Evolutionary conservation across 2,888 invertebrate genomes (phyloP).

Genomic region (Crematogaster levior): DNA sequence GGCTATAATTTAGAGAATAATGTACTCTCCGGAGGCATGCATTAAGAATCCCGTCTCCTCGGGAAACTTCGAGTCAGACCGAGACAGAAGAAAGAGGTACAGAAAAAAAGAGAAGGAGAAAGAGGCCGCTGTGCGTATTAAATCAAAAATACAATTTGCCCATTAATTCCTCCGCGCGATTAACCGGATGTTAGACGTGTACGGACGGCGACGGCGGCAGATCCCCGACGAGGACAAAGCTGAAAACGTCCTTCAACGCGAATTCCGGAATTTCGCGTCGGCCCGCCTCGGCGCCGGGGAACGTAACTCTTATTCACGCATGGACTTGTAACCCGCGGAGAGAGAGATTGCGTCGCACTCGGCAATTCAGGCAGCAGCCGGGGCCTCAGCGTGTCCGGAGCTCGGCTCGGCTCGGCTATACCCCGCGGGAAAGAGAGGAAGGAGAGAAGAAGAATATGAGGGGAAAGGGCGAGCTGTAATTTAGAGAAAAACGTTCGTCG

Average conservation of each 20-base stretch:
- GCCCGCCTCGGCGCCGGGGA: constrained; percentile 32
- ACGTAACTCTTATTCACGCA: constrained; percentile 41
- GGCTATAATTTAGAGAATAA: constrained; percentile 55
- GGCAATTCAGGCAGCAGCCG: constrained; percentile 69
- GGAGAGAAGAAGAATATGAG: constrained; percentile 55
- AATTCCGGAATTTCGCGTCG: constrained; percentile 32
- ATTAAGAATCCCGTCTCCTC: constrained; percentile 49
- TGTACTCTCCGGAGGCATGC: constrained; percentile 51
- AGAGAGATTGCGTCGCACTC: constrained; percentile 56
- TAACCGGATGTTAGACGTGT: constrained; percentile 48
- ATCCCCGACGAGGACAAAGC: background rate
- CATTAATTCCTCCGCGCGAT: constrained; percentile 41
- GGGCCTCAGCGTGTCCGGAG: background rate
- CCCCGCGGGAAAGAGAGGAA: constrained; percentile 64
- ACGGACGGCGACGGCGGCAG: background rate
- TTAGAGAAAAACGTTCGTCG: constrained; percentile 77
- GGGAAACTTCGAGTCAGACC: constrained; percentile 33
- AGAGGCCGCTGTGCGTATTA: constrained; percentile 16
- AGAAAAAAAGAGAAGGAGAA: background rate
- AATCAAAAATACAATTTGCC: constrained; percentile 53
- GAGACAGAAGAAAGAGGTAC: background rate
- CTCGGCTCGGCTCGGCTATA: constrained; percentile 28
- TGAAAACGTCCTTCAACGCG: background rate
- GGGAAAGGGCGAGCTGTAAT: constrained; percentile 73
- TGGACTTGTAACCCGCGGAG: constrained; percentile 1